A percentile compares a stretch with the other conserved stretches of the same genome.
Conservation (phyloP, 1,140 invertebrate species). For the Epicauta chinensis region DNA sequence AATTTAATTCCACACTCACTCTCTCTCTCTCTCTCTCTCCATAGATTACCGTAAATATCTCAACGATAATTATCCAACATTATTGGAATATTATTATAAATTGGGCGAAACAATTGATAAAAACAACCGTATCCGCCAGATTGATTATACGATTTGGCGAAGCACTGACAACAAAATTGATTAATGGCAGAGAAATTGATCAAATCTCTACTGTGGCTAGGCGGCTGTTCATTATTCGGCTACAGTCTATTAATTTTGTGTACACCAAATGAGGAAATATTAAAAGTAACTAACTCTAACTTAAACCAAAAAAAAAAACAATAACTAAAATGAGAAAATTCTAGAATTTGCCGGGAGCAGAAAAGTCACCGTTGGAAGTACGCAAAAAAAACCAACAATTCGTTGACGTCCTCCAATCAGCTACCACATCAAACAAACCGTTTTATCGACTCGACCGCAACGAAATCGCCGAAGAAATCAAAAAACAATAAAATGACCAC, state of each 20-base stretch:
- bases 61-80: constrained; percentile 51
- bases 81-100: constrained; percentile 55
- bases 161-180: constrained; percentile 38
- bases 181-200: constrained; percentile 44
- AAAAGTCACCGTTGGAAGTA: constrained; percentile 15
- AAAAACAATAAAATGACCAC: constrained; percentile 33
- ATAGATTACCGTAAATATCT: constrained; percentile 55
- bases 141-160: constrained; percentile 49
- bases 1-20: constrained; percentile 1
- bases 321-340: constrained; percentile 12
- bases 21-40: background rate
- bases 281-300: constrained; percentile 12
- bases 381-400: constrained; percentile 29
- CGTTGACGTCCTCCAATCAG: constrained; percentile 31
- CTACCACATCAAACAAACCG: constrained; percentile 28
- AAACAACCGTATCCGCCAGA: constrained; percentile 45
- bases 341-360: constrained; percentile 28
- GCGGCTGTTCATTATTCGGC: constrained; percentile 48
- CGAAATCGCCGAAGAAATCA: constrained; percentile 27
- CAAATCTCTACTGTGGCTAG: constrained; percentile 52
- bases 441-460: constrained; percentile 34
- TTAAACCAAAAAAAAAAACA: background rate
- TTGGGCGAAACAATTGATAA: constrained; percentile 48
- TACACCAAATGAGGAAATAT: constrained; percentile 39
- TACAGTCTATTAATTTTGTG: constrained; percentile 49